These are phyloP conservation scores for Stenotaenia linearis DNA, from an alignment of 2,888 invertebrate genomes.

Conservation along the genomic window DNA sequence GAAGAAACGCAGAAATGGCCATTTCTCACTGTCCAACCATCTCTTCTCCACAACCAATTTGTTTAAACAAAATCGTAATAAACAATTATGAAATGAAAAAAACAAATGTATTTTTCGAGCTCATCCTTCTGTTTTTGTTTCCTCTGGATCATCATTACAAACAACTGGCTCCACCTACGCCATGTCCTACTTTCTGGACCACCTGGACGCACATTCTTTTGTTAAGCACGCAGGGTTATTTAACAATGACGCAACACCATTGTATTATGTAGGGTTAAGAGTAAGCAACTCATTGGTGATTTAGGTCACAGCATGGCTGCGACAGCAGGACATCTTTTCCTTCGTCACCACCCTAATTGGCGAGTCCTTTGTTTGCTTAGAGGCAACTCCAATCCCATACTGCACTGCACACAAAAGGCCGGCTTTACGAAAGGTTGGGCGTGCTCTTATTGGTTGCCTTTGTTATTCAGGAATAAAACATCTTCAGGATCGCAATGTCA, in stretches of 20 bases:
- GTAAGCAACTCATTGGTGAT: constrained; percentile 31
- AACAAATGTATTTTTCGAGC: too few species aligned
- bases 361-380: constrained; percentile 26
- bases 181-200: constrained; percentile 17
- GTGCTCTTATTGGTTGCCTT: constrained; percentile 26
- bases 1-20: not conserved
- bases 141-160: not conserved
- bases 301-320: constrained; percentile 28
- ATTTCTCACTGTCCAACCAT: not conserved
- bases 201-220: constrained; percentile 21
- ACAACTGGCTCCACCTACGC: not conserved
- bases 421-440: constrained; percentile 6
- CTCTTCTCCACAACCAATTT: not conserved
- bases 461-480: not conserved
- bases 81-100: not conserved
- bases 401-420: constrained; percentile 21
- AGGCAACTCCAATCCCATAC: constrained; percentile 28
- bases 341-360: constrained; percentile 29
- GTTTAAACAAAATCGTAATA: not conserved
- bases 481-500: not conserved
- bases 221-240: constrained; percentile 2
- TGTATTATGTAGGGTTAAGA: constrained; percentile 14
- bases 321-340: constrained; percentile 22
- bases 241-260: constrained; percentile 17
- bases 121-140: not conserved